Percentiles rank a stretch among this genome's conserved stretches.
These are phyloP conservation scores for Cottoperca gobio DNA, from an alignment of 2,797 vertebrate genomes.

Conservation along the genomic window DNA sequence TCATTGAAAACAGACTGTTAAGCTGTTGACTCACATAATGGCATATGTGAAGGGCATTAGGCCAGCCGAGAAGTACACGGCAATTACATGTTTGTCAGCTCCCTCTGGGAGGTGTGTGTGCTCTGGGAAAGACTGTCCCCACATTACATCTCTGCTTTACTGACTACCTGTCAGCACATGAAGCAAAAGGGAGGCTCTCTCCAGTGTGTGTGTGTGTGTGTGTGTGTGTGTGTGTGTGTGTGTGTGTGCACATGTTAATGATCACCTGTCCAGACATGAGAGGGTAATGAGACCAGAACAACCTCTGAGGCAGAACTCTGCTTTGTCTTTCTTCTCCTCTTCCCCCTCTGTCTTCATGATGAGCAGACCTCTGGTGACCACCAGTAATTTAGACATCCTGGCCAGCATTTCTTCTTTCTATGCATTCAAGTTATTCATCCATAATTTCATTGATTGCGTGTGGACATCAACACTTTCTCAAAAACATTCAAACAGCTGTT, in stretches of 20 bases:
- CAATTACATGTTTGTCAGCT: constrained; percentile 54
- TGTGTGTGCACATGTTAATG: constrained; percentile 50
- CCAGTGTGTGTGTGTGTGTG: constrained; percentile 8
- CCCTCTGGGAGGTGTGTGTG: constrained; percentile 29
- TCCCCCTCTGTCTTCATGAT: neutral
- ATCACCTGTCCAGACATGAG: constrained; percentile 75
- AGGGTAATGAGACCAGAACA: constrained; percentile 60
- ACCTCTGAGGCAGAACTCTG: constrained; percentile 29
- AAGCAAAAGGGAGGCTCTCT: constrained; percentile 41
- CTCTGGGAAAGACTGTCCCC: constrained; percentile 6
- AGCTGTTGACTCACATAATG: constrained; percentile 55
- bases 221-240: constrained; percentile 39
- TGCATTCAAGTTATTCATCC: neutral
- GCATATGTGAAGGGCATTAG: constrained; percentile 44
- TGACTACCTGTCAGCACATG: constrained; percentile 73
- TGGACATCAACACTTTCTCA: neutral
- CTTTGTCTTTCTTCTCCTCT: neutral
- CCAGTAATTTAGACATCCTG: neutral
- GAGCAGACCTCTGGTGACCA: neutral
- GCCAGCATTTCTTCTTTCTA: neutral
- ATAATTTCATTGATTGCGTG: constrained; percentile 20
- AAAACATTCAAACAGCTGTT: constrained; percentile 48
- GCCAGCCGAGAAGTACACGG: constrained; percentile 20
- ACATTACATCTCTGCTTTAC: constrained; percentile 38
- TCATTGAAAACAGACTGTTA: constrained; percentile 38